These are phyloP conservation scores for Oscheius sp. DNA, from an alignment of 2,888 invertebrate species.

Conservation along the genomic window DNA sequence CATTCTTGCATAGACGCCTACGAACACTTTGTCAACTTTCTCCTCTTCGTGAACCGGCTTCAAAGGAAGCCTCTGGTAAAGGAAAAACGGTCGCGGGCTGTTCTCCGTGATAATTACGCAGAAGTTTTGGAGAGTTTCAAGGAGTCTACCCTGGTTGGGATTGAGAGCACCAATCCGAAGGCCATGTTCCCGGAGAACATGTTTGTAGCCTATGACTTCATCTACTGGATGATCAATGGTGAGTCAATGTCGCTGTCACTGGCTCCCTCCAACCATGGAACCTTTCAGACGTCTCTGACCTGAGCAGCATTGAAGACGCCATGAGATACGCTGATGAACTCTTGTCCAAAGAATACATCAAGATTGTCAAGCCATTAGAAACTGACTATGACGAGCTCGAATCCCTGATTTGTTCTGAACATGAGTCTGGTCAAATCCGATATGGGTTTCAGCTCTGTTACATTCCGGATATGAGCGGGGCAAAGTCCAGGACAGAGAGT, in stretches of 20 bases:
- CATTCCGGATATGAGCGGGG: slow-evolving; percentile 77
- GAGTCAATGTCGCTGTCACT: not conserved
- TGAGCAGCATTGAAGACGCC: slow-evolving; percentile 45
- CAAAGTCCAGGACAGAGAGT: slow-evolving; percentile 30
- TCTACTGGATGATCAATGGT: slow-evolving; percentile 49
- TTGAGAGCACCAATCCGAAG: not conserved
- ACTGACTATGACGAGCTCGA: slow-evolving; percentile 37
- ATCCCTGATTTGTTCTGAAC: slow-evolving; percentile 30
- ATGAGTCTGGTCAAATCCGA: slow-evolving; percentile 79
- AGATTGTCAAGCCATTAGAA: slow-evolving; percentile 31
- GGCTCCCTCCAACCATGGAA: not conserved
- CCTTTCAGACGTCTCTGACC: slow-evolving; percentile 41
- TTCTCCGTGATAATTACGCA: not conserved
- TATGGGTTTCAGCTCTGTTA: slow-evolving; percentile 93
- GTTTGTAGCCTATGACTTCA: slow-evolving; percentile 59
- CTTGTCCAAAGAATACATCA: slow-evolving; percentile 31
- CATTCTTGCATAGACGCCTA: not conserved
- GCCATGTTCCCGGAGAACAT: slow-evolving; percentile 36
- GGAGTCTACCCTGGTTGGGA: slow-evolving; percentile 9
- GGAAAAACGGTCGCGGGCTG: not conserved
- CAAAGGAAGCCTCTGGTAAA: slow-evolving; percentile 8
- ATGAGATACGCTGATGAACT: slow-evolving; percentile 48
- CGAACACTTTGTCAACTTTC: slow-evolving; percentile 22
- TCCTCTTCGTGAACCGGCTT: slow-evolving; percentile 26
- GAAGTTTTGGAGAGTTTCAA: slow-evolving; percentile 21